Conservation (phyloP, 1,140 invertebrate species). For the Drosophila sulfurigaster region DNA sequence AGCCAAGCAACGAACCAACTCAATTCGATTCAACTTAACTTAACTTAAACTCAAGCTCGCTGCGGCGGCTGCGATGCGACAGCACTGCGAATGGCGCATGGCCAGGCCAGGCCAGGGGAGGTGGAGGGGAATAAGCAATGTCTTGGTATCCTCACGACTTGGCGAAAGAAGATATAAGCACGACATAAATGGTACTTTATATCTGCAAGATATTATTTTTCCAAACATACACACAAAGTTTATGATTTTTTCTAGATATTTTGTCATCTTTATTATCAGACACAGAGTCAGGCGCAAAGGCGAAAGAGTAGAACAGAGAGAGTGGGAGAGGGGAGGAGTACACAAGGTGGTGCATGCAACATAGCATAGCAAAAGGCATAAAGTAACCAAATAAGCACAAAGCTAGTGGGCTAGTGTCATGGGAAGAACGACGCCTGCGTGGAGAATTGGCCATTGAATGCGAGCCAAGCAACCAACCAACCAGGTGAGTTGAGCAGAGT, state of each 20-base stretch:
- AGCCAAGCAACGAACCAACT: conserved; percentile 43
- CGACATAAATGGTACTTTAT: conserved; percentile 84
- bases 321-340: conserved; percentile 9
- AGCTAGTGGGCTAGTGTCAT: conserved; percentile 60
- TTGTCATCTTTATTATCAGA: conserved; percentile 84
- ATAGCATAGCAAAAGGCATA: conserved; percentile 64
- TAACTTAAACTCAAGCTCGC: conserved; percentile 32
- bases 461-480: conserved; percentile 1
- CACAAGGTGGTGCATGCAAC: conserved; percentile 15
- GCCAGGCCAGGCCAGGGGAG: conserved; percentile 7
- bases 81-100: conserved; percentile 48
- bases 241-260: conserved; percentile 84
- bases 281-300: conserved; percentile 27
- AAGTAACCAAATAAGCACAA: conserved; percentile 80
- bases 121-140: conserved; percentile 3
- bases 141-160: conserved; percentile 68
- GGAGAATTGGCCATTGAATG: conserved; percentile 72
- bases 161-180: conserved; percentile 83
- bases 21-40: conserved; percentile 45
- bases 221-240: conserved; percentile 83
- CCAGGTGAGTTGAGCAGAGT: conserved; percentile 22
- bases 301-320: conserved; percentile 7
- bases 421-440: conserved; percentile 71
- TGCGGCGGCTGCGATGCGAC: conserved; percentile 32
- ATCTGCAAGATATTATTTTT: conserved; percentile 83